These are phyloP conservation scores for Limnephilus marmoratus DNA, from an alignment of 2,888 invertebrate species.

Conservation along the genomic window DNA sequence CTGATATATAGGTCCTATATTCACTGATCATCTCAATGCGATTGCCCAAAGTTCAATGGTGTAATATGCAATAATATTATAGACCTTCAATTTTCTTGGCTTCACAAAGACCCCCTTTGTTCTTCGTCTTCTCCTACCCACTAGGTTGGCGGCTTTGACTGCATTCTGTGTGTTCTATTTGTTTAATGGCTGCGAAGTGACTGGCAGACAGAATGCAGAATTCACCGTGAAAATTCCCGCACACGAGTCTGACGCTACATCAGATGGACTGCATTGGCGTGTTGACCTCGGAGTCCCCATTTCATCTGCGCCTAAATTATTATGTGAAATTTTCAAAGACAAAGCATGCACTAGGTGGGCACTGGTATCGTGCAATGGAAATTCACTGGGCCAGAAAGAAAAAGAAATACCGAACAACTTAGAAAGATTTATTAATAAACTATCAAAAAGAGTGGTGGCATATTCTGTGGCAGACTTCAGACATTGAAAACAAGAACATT, in stretches of 20 bases:
- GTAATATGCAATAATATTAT: too few relatives aligned
- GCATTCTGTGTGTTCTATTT: neutral
- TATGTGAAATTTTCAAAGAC: neutral
- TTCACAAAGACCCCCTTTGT: neutral
- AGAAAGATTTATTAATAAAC: too few relatives aligned
- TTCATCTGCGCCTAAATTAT: neutral
- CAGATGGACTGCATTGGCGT: neutral
- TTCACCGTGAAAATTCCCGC: neutral
- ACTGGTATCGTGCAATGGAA: neutral
- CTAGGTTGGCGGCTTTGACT: neutral
- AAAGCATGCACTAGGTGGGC: neutral
- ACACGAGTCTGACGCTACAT: neutral
- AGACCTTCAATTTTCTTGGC: neutral
- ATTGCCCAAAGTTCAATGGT: too few relatives aligned
- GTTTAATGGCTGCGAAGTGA: neutral
- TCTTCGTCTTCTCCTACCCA: neutral
- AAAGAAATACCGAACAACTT: neutral
- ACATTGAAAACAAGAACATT: too few relatives aligned
- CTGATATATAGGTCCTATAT: too few relatives aligned
- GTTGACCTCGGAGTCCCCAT: constrained; percentile 6
- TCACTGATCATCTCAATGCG: too few relatives aligned
- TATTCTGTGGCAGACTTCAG: too few relatives aligned
- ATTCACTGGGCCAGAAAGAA: neutral
- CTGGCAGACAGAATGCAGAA: neutral
- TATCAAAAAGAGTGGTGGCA: too few relatives aligned